phyloP scores from a whole-genome alignment of 2,888 invertebrate species.

The Ophion costatus region DNA sequence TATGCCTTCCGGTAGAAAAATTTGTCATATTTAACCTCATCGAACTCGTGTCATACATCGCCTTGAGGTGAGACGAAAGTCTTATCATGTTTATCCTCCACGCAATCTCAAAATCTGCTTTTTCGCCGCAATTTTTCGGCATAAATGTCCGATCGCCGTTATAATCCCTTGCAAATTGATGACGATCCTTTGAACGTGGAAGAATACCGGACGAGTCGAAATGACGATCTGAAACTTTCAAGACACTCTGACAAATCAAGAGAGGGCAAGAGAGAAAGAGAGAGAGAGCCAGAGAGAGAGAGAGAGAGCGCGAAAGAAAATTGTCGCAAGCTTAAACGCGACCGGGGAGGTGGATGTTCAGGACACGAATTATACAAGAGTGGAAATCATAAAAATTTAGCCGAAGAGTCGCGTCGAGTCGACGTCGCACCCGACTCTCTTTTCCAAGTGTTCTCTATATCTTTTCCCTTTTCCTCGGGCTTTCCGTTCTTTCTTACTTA shows the following conservation, averaged over 20 bases:
- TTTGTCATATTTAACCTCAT: too few species aligned
- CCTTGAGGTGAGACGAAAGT: too few species aligned
- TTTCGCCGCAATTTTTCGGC: too few species aligned
- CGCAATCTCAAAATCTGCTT: too few species aligned
- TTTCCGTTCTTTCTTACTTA: conserved; percentile 57
- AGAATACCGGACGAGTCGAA: not conserved
- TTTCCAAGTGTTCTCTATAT: conserved; percentile 56
- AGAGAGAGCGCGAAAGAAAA: not conserved
- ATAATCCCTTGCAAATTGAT: not conserved
- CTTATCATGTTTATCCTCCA: too few species aligned
- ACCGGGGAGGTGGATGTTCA: conserved; percentile 37
- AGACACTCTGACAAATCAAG: not conserved
- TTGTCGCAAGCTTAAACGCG: not conserved
- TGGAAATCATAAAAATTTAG: conserved; percentile 63
- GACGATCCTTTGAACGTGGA: not conserved
- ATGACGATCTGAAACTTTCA: conserved; percentile 14
- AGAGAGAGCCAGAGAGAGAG: not conserved
- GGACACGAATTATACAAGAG: conserved; percentile 67
- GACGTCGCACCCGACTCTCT: conserved; percentile 54
- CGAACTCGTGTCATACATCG: too few species aligned
- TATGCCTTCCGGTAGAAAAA: too few species aligned
- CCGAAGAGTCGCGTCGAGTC: conserved; percentile 61
- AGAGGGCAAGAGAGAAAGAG: not conserved
- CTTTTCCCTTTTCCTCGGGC: conserved; percentile 37
- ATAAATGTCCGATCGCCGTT: not conserved